Conservation (phyloP, 1,140 invertebrate genomes). For the Vanessa atalanta region DNA sequence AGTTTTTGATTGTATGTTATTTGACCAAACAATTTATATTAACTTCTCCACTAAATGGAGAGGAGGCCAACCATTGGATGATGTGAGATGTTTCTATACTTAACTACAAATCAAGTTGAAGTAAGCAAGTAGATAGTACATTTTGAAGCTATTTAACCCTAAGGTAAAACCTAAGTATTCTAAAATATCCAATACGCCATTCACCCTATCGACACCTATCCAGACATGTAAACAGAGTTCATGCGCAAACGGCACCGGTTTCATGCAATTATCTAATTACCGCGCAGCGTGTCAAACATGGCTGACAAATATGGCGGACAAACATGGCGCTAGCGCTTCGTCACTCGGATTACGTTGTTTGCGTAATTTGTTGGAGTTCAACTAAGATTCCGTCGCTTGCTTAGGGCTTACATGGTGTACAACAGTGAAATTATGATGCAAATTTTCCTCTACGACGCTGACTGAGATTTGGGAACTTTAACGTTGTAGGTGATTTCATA, state of each 20-base stretch:
- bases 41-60: too few relatives aligned
- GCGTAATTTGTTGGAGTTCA: constrained; percentile 64
- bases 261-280: constrained; percentile 74
- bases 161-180: background rate
- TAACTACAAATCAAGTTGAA: too few relatives aligned
- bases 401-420: constrained; percentile 22
- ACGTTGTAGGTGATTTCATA: constrained; percentile 7
- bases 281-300: constrained; percentile 36
- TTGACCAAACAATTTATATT: too few relatives aligned
- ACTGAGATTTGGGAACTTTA: constrained; percentile 26
- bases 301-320: constrained; percentile 50
- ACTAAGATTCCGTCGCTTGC: constrained; percentile 28
- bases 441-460: constrained; percentile 25
- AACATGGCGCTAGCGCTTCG: constrained; percentile 48
- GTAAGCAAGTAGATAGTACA: too few relatives aligned
- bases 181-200: background rate
- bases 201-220: constrained; percentile 15
- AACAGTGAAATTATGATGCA: constrained; percentile 36
- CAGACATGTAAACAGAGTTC: constrained; percentile 48
- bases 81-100: too few relatives aligned
- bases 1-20: too few relatives aligned
- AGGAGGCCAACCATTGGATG: too few relatives aligned
- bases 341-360: constrained; percentile 62
- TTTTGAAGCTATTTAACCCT: background rate
- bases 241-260: constrained; percentile 52